phyloP scores from a whole-genome alignment of 2,113 vertebrate genomes.

The Chaetura pelagica region DNA sequence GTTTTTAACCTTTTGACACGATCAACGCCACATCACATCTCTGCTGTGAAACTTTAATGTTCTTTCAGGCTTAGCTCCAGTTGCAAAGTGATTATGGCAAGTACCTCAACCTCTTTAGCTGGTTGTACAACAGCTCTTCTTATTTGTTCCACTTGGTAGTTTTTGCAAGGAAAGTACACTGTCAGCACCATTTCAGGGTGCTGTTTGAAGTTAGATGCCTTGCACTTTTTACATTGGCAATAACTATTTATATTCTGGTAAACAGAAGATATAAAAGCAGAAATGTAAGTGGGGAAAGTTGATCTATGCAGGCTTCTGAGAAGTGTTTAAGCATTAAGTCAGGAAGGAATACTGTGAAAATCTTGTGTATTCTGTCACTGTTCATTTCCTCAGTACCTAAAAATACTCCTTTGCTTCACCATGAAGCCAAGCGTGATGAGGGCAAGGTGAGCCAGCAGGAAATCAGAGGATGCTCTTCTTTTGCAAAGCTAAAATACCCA shows the following conservation, averaged over 20 bases:
- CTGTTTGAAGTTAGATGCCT: background rate
- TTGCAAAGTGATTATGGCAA: conserved; percentile 34
- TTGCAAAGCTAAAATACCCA: background rate
- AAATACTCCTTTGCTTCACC: conserved; percentile 15
- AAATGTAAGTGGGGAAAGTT: background rate
- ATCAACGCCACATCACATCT: background rate
- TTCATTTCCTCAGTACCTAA: conserved; percentile 23
- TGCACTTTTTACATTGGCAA: background rate
- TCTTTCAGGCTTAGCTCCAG: conserved; percentile 24
- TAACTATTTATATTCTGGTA: conserved; percentile 21
- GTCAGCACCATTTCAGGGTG: conserved; percentile 54
- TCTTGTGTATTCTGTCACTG: conserved; percentile 21
- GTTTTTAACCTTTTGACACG: conserved; percentile 5
- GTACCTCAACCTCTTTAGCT: conserved; percentile 45
- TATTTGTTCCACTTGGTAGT: conserved; percentile 52
- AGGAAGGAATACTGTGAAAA: conserved; percentile 32
- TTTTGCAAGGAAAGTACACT: conserved; percentile 54
- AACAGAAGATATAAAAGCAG: conserved; percentile 11
- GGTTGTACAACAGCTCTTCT: conserved; percentile 42
- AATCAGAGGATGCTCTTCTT: background rate
- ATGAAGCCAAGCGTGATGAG: background rate
- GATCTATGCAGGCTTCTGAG: conserved; percentile 10
- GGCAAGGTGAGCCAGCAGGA: background rate
- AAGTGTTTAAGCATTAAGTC: conserved; percentile 11
- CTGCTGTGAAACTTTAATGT: conserved; percentile 37